These are phyloP conservation scores for Yponomeuta sedellus DNA, from an alignment of 2,888 invertebrate genomes.

Conservation along the genomic window DNA sequence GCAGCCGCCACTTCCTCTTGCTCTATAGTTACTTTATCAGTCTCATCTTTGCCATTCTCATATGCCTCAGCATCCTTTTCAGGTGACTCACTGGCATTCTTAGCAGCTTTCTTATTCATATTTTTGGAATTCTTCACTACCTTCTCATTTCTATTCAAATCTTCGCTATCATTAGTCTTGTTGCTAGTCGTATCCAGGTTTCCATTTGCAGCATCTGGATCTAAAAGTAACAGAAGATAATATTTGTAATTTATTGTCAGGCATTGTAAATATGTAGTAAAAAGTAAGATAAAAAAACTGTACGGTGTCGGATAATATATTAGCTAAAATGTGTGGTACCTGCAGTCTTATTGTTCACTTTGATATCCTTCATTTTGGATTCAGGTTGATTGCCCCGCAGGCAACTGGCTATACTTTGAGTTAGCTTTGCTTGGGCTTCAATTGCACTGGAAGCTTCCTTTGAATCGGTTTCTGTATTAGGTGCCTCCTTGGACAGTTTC, in stretches of 20 bases:
- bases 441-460: constrained; percentile 53
- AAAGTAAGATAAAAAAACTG: no score
- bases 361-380: constrained; percentile 67
- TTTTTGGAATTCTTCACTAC: constrained; percentile 54
- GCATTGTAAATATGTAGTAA: no score
- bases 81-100: constrained; percentile 45
- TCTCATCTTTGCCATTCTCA: constrained; percentile 71
- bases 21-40: constrained; percentile 63
- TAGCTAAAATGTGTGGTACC: constrained; percentile 32
- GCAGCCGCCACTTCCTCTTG: constrained; percentile 30
- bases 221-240: constrained; percentile 30
- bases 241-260: no score
- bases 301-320: no score
- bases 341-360: constrained; percentile 57
- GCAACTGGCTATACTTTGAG: constrained; percentile 61
- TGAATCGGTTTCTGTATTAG: constrained; percentile 33
- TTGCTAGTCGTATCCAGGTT: constrained; percentile 49
- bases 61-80: constrained; percentile 48
- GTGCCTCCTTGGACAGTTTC: constrained; percentile 52
- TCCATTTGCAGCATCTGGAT: constrained; percentile 63
- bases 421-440: constrained; percentile 66
- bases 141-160: constrained; percentile 65
- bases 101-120: constrained; percentile 51
- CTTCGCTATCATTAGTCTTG: constrained; percentile 52
- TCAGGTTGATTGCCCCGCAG: constrained; percentile 50